phyloP scores from a whole-genome alignment of 2,797 vertebrate genomes.

The Epinephelus coioides region DNA sequence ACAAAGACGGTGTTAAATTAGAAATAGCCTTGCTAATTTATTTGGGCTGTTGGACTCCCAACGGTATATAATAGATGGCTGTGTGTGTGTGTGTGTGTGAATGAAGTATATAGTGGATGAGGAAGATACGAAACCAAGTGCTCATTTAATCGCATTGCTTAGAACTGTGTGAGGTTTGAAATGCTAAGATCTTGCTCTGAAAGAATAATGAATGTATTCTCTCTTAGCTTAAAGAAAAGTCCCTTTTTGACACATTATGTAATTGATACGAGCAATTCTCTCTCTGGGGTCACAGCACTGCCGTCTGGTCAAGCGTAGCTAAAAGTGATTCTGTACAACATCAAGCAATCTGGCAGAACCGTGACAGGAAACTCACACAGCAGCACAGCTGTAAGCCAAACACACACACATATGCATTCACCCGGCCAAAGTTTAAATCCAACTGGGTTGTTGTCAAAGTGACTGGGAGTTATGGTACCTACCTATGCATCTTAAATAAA shows the following conservation, averaged over 20 bases:
- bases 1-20: slow-evolving; percentile 71
- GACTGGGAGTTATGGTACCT: slow-evolving; percentile 39
- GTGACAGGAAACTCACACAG: slow-evolving; percentile 38
- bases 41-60: slow-evolving; percentile 41
- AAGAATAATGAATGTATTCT: slow-evolving; percentile 18
- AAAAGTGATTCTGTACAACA: slow-evolving; percentile 42
- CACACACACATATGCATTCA: not conserved
- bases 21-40: slow-evolving; percentile 65
- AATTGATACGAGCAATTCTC: slow-evolving; percentile 20
- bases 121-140: slow-evolving; percentile 26
- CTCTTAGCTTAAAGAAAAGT: slow-evolving; percentile 1
- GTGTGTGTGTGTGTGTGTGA: not conserved
- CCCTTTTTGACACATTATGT: slow-evolving; percentile 19
- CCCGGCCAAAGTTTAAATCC: slow-evolving; percentile 36
- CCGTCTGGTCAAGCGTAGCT: slow-evolving; percentile 35
- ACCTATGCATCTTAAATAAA: slow-evolving; percentile 51
- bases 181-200: slow-evolving; percentile 4
- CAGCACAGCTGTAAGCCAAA: slow-evolving; percentile 44
- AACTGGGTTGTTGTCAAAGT: slow-evolving; percentile 43
- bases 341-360: slow-evolving; percentile 35
- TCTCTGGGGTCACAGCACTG: slow-evolving; percentile 19
- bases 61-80: slow-evolving; percentile 30
- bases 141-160: slow-evolving; percentile 36
- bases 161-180: slow-evolving; percentile 18
- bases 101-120: slow-evolving; percentile 12